Base-by-base conservation (phyloP, 2,888 invertebrate species). In the Griposia aprilina region DNA sequence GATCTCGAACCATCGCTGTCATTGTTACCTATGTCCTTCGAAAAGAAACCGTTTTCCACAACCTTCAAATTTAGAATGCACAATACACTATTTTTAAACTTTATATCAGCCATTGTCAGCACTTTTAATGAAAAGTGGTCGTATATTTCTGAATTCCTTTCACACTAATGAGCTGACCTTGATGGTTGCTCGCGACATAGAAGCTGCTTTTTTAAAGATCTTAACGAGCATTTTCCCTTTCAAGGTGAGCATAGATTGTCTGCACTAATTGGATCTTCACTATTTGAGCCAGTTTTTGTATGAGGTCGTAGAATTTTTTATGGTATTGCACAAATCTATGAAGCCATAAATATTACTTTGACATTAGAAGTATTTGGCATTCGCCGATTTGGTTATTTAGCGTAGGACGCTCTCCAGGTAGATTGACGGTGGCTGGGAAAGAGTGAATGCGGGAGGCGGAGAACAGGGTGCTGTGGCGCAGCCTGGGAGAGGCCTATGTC, bases 91-190 rank as follows among this genome's bases (percentile, higher is more conserved):
- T 86, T 87, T 89, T 83, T 81, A 52, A 74, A 83, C 71, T 66
- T 82, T 73, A 85, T 80, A 81, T 74, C 62, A 73, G 66, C 78
- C 76, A 81, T 88, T 88, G 89, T 87, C 82, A 74, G 83, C 82
- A 78, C 48, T 83, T 85, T 89, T 81, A 86, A 84, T 88, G 83
- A 82, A 88, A 79, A 74, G 78, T 62, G 76, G 76, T 79, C 79
- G 70, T 85, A 70, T 77, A 83, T 60, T 70, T 75, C 70, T 82
- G 84, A 80, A 87, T 83, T 55, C 85, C 81, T 88, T 89, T 88
- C 82, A 79, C 81, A 74, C 78, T 85, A 87, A 88, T 89, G 89
- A 85, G 82, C 74, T 79, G 78, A 86, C 85, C 83, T 88, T 88
- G 85, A 88, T 81, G 76, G 80, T 74, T 72, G 80, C 63, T 76